Evolutionary conservation across 2,888 invertebrate genomes (phyloP), one percentile per base, ranked within the genome.

Genomic region (Spialia ferax): DNA sequence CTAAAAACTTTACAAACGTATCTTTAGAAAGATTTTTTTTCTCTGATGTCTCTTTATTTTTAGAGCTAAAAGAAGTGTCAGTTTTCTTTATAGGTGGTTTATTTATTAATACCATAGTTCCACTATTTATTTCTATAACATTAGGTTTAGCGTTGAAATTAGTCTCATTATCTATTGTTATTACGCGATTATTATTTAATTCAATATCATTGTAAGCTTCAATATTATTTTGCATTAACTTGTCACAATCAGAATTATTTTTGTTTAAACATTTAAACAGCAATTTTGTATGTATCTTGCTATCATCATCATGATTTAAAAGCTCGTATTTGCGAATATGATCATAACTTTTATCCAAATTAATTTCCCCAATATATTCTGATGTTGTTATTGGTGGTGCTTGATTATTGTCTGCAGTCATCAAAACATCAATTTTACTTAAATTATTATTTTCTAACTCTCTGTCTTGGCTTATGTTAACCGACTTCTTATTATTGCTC

Each of bases 311-410:
- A 54, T n/a, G 18, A 18, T 20, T 54, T 54, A 23, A 56, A 68
- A 29, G 56, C 8, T 66, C 63, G 75, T 80, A 81, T 75, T 82
- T 84, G 72, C 79, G 82, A 59, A 50, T 57, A 77, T 77, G 68
- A 88, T 66, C 85, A 70, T 80, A 80, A 74, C 86, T 88, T 78
- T 86, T 89, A 54, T 91, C 87, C 65, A 89, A 81, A 81, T 87
- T 86, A 22, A 89, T 74, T 15, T 80, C 79, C 29, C 85, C 86
- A 72, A 91, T 86, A 71, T 87, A 89, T 75, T 86, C 86, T 35
- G 90, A 90, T 71, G 81, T 85, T n/a, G 74, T 71, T 23, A 67
- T 48, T 11, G 77, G 78, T 38, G 76, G 57, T 6, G 22, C 63
- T 42, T 63, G 61, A 13, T 70, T 66, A 55, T 63, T 50, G 45